Base-by-base conservation (phyloP, 1,140 invertebrate species). In the Agrilus planipennis region DNA sequence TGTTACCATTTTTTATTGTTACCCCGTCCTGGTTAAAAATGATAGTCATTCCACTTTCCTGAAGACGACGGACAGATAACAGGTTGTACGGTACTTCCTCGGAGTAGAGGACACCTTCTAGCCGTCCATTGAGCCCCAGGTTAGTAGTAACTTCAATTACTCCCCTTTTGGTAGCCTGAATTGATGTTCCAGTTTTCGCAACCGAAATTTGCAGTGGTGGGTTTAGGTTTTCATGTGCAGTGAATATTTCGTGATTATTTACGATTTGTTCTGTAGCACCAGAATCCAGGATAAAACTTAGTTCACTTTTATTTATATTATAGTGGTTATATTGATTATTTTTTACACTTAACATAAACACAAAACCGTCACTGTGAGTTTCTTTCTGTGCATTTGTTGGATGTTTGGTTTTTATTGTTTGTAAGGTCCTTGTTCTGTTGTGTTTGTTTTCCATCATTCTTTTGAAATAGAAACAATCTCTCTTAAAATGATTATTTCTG, bases 21-120 rank as follows among this genome's bases (percentile, higher is more conserved):
- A 58, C 47, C 35, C 52, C 55, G 36, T 49, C 42, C 34, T 51
- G n/a, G 40, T 55, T 36, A 34, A 54, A 55, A 40, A 46, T 42
- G 9, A 56, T 40, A 15, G 34, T 44, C 32, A 55, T 47, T 2
- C 57, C 57, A 15, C 49, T 43, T 23, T 47, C 36, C 40, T 60
- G 55, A 34, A 61, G 51, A 34, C 48, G 48, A 2, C 38, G 35
- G 2, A 61, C 55, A 1, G 54, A 61, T 7, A 61, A 21, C 16
- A 61, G 27, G 30, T 61, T 61, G 37, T 55, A 27, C 7, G 23
- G 23, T 9, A 49, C 17, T 42, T 51, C 7, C 46, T 40, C 14
- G 15, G 29, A 11, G 27, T 44, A 39, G 2, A 47, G 35, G 10
- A 47, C 45, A 36, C n/a, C n/a, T n/a, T n/a, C n/a, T n/a, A n/a